A percentile compares a stretch with the other conserved stretches of the same genome.
Conservation (phyloP, 2,888 invertebrate species). For the Synergus gifuensis region DNA sequence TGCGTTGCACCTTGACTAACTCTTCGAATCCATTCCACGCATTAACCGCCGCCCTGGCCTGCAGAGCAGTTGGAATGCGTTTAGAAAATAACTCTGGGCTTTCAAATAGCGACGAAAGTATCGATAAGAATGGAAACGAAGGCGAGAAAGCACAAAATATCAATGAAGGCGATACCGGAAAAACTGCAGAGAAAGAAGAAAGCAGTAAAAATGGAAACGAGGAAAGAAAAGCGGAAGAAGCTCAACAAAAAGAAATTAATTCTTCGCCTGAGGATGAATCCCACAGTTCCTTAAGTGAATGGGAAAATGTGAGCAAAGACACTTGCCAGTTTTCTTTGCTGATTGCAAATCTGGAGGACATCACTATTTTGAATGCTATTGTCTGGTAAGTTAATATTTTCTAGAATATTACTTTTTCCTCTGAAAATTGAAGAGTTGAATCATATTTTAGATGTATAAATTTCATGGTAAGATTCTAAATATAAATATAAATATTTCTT, state of each 20-base stretch:
- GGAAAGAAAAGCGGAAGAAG: slow-evolving; percentile 72
- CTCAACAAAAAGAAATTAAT: slow-evolving; percentile 71
- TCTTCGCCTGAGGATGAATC: slow-evolving; percentile 79
- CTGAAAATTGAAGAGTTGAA: background rate
- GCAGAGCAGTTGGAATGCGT: slow-evolving; percentile 85
- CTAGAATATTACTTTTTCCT: background rate
- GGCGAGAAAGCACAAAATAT: slow-evolving; percentile 59
- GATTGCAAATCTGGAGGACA: slow-evolving; percentile 93
- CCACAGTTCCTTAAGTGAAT: slow-evolving; percentile 78
- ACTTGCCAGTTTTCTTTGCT: slow-evolving; percentile 92
- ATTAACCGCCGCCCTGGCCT: slow-evolving; percentile 90
- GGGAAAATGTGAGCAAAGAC: slow-evolving; percentile 92
- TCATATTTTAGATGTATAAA: background rate
- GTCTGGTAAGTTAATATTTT: slow-evolving; percentile 73
- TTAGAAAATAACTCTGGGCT: slow-evolving; percentile 74
- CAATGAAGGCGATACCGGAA: slow-evolving; percentile 55
- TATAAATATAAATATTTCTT: background rate
- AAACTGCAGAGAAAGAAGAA: slow-evolving; percentile 74
- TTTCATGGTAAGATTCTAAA: background rate
- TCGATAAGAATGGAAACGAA: slow-evolving; percentile 64
- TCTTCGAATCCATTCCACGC: slow-evolving; percentile 88
- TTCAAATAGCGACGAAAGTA: slow-evolving; percentile 44
- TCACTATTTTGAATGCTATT: slow-evolving; percentile 88
- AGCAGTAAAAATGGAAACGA: slow-evolving; percentile 53
- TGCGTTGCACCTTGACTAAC: slow-evolving; percentile 86